These are phyloP conservation scores for Cataglyphis rosenhaueri DNA, from an alignment of 2,888 invertebrate species.

Conservation along the genomic window DNA sequence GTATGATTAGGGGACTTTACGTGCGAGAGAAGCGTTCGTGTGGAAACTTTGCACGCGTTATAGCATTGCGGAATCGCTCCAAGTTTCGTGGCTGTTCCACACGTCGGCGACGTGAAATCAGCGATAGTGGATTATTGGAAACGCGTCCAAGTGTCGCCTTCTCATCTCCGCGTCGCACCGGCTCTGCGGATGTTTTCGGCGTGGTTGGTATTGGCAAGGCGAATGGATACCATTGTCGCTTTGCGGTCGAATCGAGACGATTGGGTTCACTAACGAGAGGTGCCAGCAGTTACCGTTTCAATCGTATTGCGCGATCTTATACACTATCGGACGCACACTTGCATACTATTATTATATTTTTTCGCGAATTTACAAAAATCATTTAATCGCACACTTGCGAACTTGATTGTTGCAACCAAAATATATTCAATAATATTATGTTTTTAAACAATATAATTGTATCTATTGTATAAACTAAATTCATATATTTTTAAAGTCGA, in stretches of 20 bases:
- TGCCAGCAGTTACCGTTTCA: slow-evolving; percentile 62
- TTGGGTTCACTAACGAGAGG: slow-evolving; percentile 48
- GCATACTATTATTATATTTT: neutral
- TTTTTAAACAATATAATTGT: neutral
- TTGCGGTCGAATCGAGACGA: slow-evolving; percentile 62
- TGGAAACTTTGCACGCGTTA: slow-evolving; percentile 7
- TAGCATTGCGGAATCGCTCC: neutral
- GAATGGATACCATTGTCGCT: slow-evolving; percentile 55
- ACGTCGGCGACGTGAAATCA: slow-evolving; percentile 32
- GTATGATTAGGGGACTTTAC: slow-evolving; percentile 8
- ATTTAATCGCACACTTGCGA: neutral
- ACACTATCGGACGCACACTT: neutral
- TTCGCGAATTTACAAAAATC: neutral
- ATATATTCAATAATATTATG: neutral
- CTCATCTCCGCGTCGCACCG: slow-evolving; percentile 18
- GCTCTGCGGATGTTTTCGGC: slow-evolving; percentile 14
- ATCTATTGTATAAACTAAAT: neutral
- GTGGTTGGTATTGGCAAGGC: slow-evolving; percentile 27
- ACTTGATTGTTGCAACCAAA: neutral
- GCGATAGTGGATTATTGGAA: slow-evolving; percentile 56
- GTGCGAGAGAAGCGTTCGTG: slow-evolving; percentile 12
- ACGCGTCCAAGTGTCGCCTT: slow-evolving; percentile 39
- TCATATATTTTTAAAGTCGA: neutral
- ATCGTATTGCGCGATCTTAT: slow-evolving; percentile 33
- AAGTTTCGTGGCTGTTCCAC: slow-evolving; percentile 35